Conservation (phyloP, 2,113 vertebrate species). For the Coryphaenoides rupestris region DNA sequence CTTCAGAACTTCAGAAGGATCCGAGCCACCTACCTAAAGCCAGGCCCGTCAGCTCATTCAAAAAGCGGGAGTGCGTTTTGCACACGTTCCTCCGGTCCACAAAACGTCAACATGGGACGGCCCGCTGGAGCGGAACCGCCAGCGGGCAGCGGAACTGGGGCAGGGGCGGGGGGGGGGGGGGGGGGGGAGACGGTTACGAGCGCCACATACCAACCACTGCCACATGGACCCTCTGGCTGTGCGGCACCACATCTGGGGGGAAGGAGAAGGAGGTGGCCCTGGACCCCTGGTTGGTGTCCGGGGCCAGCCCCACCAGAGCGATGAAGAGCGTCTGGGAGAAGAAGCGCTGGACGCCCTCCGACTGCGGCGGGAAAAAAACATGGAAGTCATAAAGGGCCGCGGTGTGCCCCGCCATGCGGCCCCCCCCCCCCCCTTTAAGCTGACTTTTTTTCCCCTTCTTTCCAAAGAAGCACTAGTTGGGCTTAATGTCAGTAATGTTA, state of each 20-base stretch:
- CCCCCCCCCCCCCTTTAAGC: neutral
- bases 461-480: no score
- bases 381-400: constrained; percentile 8
- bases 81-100: constrained; percentile 9
- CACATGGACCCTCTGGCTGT: constrained; percentile 78
- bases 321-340: constrained; percentile 78
- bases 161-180: neutral
- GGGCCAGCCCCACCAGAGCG: constrained; percentile 77
- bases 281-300: constrained; percentile 29
- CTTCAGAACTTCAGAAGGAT: neutral
- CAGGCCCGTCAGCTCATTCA: constrained; percentile 6
- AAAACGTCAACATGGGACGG: constrained; percentile 22
- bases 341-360: constrained; percentile 79
- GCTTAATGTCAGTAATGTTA: no score
- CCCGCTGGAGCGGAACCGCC: constrained; percentile 17
- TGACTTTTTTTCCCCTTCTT: no score
- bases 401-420: neutral
- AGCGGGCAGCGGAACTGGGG: constrained; percentile 6
- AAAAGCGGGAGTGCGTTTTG: constrained; percentile 19
- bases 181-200: no score
- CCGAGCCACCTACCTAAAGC: neutral
- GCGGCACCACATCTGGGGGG: constrained; percentile 76
- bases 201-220: constrained; percentile 77
- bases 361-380: constrained; percentile 68
- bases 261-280: constrained; percentile 77